A percentile compares a stretch with the other conserved stretches of the same genome.
Conservation (phyloP, 2,113 vertebrate species). For the Monopterus albus region DNA sequence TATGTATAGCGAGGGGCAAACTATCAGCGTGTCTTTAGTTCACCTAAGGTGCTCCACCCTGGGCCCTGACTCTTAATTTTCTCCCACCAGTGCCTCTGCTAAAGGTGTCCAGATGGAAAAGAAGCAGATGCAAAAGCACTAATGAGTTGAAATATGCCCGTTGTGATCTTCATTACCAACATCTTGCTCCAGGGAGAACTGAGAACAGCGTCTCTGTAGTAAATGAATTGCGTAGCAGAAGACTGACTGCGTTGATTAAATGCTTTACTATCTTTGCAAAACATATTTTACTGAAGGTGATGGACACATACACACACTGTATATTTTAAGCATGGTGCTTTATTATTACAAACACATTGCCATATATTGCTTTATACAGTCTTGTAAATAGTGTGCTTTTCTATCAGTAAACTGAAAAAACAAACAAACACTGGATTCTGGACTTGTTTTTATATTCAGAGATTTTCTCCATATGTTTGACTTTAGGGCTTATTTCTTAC, state of each 20-base stretch:
- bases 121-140: conserved; percentile 74
- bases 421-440: conserved; percentile 17
- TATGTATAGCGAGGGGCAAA: conserved; percentile 47
- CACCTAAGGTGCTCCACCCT: conserved; percentile 30
- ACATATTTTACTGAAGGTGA: conserved; percentile 4
- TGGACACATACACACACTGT: not conserved
- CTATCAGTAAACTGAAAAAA: conserved; percentile 43
- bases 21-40: conserved; percentile 7
- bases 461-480: conserved; percentile 36
- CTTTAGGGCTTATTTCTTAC: conserved; percentile 5
- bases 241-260: conserved; percentile 28
- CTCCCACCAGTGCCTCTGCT: conserved; percentile 18
- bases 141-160: conserved; percentile 53
- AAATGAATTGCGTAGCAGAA: conserved; percentile 23
- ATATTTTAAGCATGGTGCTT: conserved; percentile 67
- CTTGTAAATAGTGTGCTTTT: conserved; percentile 65
- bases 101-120: conserved; percentile 67
- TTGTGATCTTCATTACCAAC: conserved; percentile 57
- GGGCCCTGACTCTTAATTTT: conserved; percentile 41
- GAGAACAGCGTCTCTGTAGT: conserved; percentile 55
- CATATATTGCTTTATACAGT: conserved; percentile 74
- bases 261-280: not conserved
- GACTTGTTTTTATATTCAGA: conserved; percentile 69
- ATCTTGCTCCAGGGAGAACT: conserved; percentile 56
- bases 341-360: conserved; percentile 76